Conservation (phyloP, 2,113 vertebrate species). For the Ranitomeya variabilis region DNA sequence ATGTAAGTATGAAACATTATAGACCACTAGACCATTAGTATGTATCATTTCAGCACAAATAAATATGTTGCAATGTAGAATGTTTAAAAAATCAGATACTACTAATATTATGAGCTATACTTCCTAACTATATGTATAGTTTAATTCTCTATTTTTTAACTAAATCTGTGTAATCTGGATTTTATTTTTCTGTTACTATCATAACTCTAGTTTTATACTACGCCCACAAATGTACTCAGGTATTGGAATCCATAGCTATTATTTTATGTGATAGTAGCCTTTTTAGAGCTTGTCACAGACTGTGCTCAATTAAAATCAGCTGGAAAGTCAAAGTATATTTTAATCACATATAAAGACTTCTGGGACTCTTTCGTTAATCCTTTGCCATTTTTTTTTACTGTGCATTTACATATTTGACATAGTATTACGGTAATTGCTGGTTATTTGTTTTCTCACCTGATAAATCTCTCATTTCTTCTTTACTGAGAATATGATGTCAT, state of each 20-base stretch:
- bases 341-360: not conserved
- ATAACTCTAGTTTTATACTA: not conserved
- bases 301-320: not conserved
- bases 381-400: not conserved
- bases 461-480: not conserved
- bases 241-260: not conserved
- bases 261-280: not conserved
- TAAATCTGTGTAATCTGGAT: not conserved
- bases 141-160: not conserved
- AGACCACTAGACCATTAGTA: not conserved
- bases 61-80: not conserved
- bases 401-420: not conserved
- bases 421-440: not conserved
- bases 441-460: not conserved
- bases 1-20: not conserved
- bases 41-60: not conserved
- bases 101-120: not conserved
- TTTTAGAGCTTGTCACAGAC: not conserved
- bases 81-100: not conserved
- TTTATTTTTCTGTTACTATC: not conserved
- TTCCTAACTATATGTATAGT: not conserved
- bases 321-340: not conserved
- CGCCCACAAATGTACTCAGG: conserved; percentile 6
- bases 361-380: not conserved
- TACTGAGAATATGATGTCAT: not conserved